Evolutionary conservation across 2,113 vertebrate species (phyloP).

Genomic region (Oreochromis tanganicae): DNA sequence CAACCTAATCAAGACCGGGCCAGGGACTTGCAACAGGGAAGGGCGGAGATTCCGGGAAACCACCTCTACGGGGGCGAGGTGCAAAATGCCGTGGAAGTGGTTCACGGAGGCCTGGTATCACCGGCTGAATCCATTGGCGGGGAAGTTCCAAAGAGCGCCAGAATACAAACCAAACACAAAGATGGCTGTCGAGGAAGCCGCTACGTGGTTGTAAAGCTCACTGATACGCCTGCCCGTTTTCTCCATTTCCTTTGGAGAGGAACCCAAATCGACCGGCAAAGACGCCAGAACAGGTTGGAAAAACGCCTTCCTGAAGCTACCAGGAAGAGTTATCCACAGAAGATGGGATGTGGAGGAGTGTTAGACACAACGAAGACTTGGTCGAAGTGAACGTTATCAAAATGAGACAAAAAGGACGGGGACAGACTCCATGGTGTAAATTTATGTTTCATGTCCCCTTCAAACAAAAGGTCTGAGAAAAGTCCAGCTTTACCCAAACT

Average conservation of each 20-base stretch:
- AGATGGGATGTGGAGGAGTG: rapidly evolving
- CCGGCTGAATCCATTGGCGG: too few relatives aligned
- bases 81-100: background rate
- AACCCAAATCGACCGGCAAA: background rate
- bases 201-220: background rate
- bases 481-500: background rate
- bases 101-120: background rate
- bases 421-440: background rate
- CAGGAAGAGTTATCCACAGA: background rate
- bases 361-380: rapidly evolving
- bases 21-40: background rate
- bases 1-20: background rate
- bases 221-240: rapidly evolving
- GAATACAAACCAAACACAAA: too few relatives aligned
- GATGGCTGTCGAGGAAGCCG: background rate
- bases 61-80: background rate
- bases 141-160: too few relatives aligned
- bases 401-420: background rate
- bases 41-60: background rate
- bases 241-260: background rate
- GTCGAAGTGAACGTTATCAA: background rate
- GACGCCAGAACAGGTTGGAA: background rate
- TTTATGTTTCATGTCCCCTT: background rate
- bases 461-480: background rate
- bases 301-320: background rate